These are phyloP conservation scores for Ailurus styani DNA, from an alignment of 2,113 vertebrate genomes.

Conservation along the genomic window DNA sequence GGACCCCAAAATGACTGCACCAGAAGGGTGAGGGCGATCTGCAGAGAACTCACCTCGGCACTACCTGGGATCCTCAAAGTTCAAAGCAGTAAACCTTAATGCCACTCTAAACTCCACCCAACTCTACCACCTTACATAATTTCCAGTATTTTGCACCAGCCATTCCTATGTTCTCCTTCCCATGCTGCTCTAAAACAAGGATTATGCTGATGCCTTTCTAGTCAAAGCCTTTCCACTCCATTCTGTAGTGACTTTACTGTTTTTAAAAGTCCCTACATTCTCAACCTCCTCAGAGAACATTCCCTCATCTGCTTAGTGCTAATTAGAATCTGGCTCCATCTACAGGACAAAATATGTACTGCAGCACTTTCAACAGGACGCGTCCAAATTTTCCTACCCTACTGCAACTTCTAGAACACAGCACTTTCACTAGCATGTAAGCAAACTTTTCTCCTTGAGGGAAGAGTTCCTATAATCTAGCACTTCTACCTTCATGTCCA, in stretches of 20 bases:
- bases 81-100: not conserved
- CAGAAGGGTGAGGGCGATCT: not conserved
- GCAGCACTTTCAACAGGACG: not conserved
- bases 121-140: not conserved
- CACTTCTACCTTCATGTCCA: not conserved
- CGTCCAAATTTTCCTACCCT: not conserved
- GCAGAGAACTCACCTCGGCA: not conserved
- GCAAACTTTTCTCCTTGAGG: not conserved
- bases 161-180: not conserved
- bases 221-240: not conserved
- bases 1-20: not conserved
- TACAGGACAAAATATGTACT: not conserved
- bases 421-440: not conserved
- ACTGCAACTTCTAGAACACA: not conserved
- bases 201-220: not conserved
- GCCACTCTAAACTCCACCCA: not conserved
- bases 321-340: not conserved
- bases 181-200: not conserved
- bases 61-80: not conserved
- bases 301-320: not conserved
- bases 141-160: not conserved
- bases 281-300: not conserved
- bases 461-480: not conserved
- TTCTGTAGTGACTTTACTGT: not conserved
- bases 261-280: not conserved